Evolutionary conservation across 2,113 vertebrate genomes (phyloP), one percentile per base, ranked within the genome.

Genomic region (Gavia stellata): DNA sequence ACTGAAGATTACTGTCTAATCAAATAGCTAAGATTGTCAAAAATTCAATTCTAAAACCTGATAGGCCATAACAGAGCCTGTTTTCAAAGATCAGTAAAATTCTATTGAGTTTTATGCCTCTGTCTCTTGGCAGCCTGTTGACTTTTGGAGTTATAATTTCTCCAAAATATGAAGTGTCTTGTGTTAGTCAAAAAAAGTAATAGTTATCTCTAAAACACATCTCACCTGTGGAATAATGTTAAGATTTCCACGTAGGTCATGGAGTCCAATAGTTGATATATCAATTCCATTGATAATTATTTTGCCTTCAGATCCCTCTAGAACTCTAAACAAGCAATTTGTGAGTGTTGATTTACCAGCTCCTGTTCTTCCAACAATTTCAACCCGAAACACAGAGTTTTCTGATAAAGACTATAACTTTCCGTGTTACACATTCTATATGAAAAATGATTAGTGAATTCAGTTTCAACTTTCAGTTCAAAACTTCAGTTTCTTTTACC

Each of bases 141-240:
- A 70, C 16, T 85, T 85, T 72, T 5, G 5, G 36, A 44, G 9
- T 33, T 84, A 17, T 17, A 80, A 52, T 52, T 84, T 63, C 42
- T 88, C 16, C 3, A 36, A 26, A 58, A 26, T 18, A 2, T 3
- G 4, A 38, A 26, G 26, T n/a, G 31, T 20, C 38, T 70, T 55
- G 2, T 65, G 20, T 61, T 42, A 66, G 26, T 34, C 1, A 50
- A 81, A 56, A 72, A 19, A 9, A 17, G 42, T 6, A 53, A 44
- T 2, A 20, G 20, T 53, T 61, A 8, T 31, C 19, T 55, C 52
- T 75, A 55, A 71, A 86, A 10, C 38, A 47, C 5, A 14, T 55
- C 82, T 93, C 81, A 98, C 97, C 96, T 98, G 96, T 67, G 98
- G 97, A 91, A 98, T 98, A 83, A 98, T 95, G 47, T 98, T 98